These are phyloP conservation scores for Labrus mixtus DNA, from an alignment of 2,113 vertebrate species.

Conservation along the genomic window DNA sequence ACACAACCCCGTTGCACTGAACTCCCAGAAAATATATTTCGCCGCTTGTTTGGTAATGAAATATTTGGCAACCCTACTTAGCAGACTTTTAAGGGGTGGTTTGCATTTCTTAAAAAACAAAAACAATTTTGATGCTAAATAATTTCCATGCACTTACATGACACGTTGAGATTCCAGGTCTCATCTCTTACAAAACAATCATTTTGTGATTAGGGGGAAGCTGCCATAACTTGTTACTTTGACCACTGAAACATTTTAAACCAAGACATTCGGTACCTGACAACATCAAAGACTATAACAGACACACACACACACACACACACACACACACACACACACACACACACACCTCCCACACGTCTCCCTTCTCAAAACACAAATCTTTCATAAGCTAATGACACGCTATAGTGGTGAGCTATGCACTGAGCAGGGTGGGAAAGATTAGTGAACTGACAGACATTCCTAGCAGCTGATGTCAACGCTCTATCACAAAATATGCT, in stretches of 20 bases:
- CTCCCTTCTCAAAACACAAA: constrained; percentile 72
- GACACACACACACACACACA: constrained; percentile 45
- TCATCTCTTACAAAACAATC: constrained; percentile 33
- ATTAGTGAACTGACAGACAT: constrained; percentile 79
- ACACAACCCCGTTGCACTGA: no score
- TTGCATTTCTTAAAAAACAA: constrained; percentile 12
- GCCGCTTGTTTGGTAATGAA: no score
- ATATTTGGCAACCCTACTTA: not conserved
- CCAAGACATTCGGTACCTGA: constrained; percentile 67
- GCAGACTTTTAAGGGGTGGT: not conserved
- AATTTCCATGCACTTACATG: constrained; percentile 2
- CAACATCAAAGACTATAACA: constrained; percentile 75
- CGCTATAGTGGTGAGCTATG: constrained; percentile 47
- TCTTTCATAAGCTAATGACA: constrained; percentile 76
- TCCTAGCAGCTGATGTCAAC: constrained; percentile 79
- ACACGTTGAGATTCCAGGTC: constrained; percentile 2
- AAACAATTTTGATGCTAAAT: constrained; percentile 8
- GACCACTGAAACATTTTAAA: constrained; percentile 50
- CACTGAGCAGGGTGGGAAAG: constrained; percentile 67
- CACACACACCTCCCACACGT: constrained; percentile 58
- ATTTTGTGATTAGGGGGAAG: constrained; percentile 43
- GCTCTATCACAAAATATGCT: constrained; percentile 59
- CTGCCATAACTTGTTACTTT: constrained; percentile 51
- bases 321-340: no score
- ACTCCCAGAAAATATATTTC: no score